Evolutionary conservation across 2,113 vertebrate genomes (phyloP), one percentile per base, ranked within the genome.

Genomic region (Carlito syrichta): DNA sequence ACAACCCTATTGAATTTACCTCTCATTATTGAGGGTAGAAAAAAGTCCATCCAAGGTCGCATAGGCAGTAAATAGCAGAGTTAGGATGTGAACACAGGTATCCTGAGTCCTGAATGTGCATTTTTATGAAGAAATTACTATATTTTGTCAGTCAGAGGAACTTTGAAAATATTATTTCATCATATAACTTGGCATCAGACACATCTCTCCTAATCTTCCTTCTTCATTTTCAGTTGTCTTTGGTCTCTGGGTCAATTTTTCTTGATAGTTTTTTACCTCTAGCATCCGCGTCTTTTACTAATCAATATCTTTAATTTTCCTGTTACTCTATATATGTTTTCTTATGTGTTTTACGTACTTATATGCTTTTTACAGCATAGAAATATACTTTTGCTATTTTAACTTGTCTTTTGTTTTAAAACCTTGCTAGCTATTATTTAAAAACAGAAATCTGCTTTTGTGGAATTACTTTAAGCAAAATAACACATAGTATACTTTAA

Each of bases 341-440:
- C 83, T 73, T 95, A 69, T 68, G 38, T 91, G 8, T 30, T 89
- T 86, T 76, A 74, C 62, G 48, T 48, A 79, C 35, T 63, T 83
- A 58, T 1, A 43, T 89, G 38, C n/a, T 52, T 71, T 84, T 89
- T 43, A 45, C 19, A 79, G n/a, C 32, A 84, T 27, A 90, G 22
- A 43, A 58, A 32, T 88, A 40, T 90, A 62, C 84, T 85, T 93
- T 95, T 95, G 40, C 11, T 87, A 32, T 83, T 86, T 96, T 90
- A 84, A 62, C 35, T 76, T 86, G 43, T 79, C 35, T 87, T 89
- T 87, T 86, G 48, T 86, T 93, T 96, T 90, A 95, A 77, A 91
- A 77, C 8, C 19, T 92, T 92, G 56, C 40, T 66, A 76, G 9
- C 30, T 66, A 50, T 63, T 81, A 43, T 90, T 86, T 68, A 25